phyloP scores from a whole-genome alignment of 1,140 invertebrate genomes.

The Chlorops oryzae region DNA sequence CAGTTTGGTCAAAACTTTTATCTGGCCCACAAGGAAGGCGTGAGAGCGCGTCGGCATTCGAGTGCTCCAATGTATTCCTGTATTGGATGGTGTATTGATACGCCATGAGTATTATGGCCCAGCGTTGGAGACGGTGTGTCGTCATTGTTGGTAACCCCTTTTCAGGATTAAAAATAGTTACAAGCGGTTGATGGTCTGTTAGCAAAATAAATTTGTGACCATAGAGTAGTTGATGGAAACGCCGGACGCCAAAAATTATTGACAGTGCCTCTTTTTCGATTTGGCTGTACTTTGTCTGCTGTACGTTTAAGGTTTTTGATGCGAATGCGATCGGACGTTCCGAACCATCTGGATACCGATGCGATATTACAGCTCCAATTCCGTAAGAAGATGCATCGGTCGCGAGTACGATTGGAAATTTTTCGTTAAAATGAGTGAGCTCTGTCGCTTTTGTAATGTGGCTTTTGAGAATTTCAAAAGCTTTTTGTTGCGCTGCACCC shows the following conservation, averaged over 20 bases:
- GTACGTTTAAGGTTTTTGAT: slow-evolving; percentile 47
- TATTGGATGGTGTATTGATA: slow-evolving; percentile 24
- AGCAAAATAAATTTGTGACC: slow-evolving; percentile 47
- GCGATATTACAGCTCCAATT: slow-evolving; percentile 49
- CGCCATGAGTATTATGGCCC: slow-evolving; percentile 23
- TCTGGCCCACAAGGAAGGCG: too few species aligned
- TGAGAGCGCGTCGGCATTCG: slow-evolving; percentile 29
- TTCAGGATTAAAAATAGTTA: slow-evolving; percentile 30
- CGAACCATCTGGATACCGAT: slow-evolving; percentile 35
- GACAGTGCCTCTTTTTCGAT: slow-evolving; percentile 53
- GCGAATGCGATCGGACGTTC: slow-evolving; percentile 50
- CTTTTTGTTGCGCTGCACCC: slow-evolving; percentile 15
- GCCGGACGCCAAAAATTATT: slow-evolving; percentile 49
- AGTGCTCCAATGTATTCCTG: slow-evolving; percentile 17
- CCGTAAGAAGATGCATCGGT: slow-evolving; percentile 46
- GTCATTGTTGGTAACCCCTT: slow-evolving; percentile 24
- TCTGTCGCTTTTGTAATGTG: slow-evolving; percentile 7
- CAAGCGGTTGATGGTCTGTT: slow-evolving; percentile 51
- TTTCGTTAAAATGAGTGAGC: slow-evolving; percentile 44
- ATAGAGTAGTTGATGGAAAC: slow-evolving; percentile 53
- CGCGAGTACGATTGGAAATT: slow-evolving; percentile 50
- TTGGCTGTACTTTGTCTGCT: slow-evolving; percentile 52
- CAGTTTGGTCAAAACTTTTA: too few species aligned
- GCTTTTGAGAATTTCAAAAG: neutral
- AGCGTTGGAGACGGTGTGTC: slow-evolving; percentile 31